Evolutionary conservation across 2,797 vertebrate species (phyloP).

Genomic region (Agapornis canus): DNA sequence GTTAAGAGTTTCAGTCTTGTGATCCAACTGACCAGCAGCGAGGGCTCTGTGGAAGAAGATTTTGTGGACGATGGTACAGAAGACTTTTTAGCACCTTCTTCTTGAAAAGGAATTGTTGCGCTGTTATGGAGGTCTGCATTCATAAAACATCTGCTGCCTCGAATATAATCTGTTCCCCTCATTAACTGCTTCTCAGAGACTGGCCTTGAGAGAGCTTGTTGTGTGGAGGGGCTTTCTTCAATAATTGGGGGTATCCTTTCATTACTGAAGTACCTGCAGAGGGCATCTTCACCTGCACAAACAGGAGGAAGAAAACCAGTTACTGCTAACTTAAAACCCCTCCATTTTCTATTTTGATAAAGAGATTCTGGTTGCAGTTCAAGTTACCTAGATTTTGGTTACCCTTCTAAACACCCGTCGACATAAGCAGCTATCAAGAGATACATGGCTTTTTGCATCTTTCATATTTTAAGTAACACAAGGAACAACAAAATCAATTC

Average conservation of each 20-base stretch:
- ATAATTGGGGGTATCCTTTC: conserved; percentile 88
- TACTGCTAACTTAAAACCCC: neutral
- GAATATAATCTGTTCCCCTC: conserved; percentile 89
- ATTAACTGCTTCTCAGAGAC: conserved; percentile 78
- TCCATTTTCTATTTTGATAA: neutral
- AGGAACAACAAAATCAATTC: neutral
- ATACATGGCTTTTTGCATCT: neutral
- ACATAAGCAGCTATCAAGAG: neutral
- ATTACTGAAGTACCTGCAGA: conserved; percentile 90
- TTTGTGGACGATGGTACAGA: conserved; percentile 72
- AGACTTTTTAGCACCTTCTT: conserved; percentile 80
- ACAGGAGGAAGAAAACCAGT: neutral
- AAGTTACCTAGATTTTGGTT: neutral
- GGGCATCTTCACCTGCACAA: conserved; percentile 79
- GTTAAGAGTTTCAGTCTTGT: conserved; percentile 89
- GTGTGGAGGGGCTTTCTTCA: conserved; percentile 82
- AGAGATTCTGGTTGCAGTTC: neutral
- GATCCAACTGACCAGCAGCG: conserved; percentile 87
- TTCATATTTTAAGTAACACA: neutral
- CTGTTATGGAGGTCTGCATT: conserved; percentile 87
- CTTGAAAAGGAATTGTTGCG: conserved; percentile 89
- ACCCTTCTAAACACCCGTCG: neutral
- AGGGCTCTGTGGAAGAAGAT: conserved; percentile 84
- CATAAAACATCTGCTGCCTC: conserved; percentile 87
- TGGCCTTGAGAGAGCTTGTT: conserved; percentile 81